phyloP scores from a whole-genome alignment of 1,140 invertebrate species.

The Panagrolaimus sp. region DNA sequence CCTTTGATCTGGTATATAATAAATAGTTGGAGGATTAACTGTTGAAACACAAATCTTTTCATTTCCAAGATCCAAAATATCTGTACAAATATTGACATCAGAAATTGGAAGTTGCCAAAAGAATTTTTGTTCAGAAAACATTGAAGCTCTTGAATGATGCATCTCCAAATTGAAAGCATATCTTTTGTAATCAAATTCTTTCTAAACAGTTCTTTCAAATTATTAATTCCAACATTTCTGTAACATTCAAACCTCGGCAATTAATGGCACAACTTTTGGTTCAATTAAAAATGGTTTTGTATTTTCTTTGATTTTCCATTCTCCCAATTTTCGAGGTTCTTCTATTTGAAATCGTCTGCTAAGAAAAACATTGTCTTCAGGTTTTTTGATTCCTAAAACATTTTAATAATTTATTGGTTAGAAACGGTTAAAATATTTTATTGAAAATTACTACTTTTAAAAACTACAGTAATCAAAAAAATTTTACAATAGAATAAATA shows the following conservation, averaged over 20 bases:
- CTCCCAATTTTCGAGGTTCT: constrained; percentile 47
- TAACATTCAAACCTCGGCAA: not conserved
- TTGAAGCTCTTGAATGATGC: constrained; percentile 19
- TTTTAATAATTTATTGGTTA: not conserved
- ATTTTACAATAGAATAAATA: constrained; percentile 20
- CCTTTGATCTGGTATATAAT: constrained; percentile 60
- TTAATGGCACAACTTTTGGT: not conserved
- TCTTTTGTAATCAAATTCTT: not conserved
- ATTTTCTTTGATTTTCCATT: constrained; percentile 61
- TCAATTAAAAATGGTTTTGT: constrained; percentile 21
- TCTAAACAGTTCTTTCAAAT: not conserved
- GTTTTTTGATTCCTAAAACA: constrained; percentile 13
- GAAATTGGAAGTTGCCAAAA: constrained; percentile 65
- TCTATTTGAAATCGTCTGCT: not conserved
- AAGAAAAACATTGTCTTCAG: not conserved
- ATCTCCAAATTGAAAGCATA: constrained; percentile 10
- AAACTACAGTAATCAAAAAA: not conserved
- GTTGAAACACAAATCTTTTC: constrained; percentile 63
- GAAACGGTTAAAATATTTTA: not conserved
- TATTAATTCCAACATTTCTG: not conserved
- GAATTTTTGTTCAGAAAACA: constrained; percentile 63
- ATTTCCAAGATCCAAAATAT: constrained; percentile 60
- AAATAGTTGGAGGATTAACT: constrained; percentile 64
- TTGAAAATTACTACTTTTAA: not conserved
- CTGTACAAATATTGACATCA: constrained; percentile 63